Base-by-base conservation (phyloP, 1,140 invertebrate genomes). In the Plodia interpunctella region DNA sequence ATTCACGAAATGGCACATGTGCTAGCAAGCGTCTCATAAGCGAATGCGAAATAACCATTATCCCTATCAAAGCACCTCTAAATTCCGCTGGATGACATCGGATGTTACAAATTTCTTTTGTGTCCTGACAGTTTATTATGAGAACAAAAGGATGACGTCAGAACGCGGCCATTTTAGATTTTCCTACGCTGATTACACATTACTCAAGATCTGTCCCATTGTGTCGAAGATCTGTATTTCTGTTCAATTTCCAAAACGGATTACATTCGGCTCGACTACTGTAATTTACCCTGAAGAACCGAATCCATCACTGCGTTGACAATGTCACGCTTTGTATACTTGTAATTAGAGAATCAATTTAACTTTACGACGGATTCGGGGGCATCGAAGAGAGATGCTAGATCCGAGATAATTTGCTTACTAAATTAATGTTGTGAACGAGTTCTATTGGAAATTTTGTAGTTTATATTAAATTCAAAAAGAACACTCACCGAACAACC, bases 51-150 rank as follows among this genome's bases (percentile, higher is more conserved):
- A 17, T 57, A 44, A 44, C 38, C 38, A 44, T 44, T 44, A 44
- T 44, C 38, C 38, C 38, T 44, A 15, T 44, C 63, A 64, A 59
- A 57, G 58, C 52, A 65, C 62, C 71, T 68, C 59, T 74, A 69
- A 75, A 76, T 73, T 76, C 75, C 63, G 62, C 53, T 28, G 64
- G 55, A 53, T 62, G 70, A 74, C 73, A 73, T 76, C 68, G 71
- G 73, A 70, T 72, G 72, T 72, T 70, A 68, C 65, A 66, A 72
- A 67, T 76, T 78, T 78, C 76, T 80, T 78, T 80, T 80, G 78
- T 80, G 57, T 59, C 55, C 68, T 72, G 72, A 72, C 78, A 78
- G 76, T 76, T 80, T 78, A 80, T 76, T 80, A 78, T 58, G 67
- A 68, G 76, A 78, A 80, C 75, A 80, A 77, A 74, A 75, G 76